Evolutionary conservation across 2,113 vertebrate genomes (phyloP), one percentile per base, ranked within the genome.

Genomic region (Lampris megalopsis): DNA sequence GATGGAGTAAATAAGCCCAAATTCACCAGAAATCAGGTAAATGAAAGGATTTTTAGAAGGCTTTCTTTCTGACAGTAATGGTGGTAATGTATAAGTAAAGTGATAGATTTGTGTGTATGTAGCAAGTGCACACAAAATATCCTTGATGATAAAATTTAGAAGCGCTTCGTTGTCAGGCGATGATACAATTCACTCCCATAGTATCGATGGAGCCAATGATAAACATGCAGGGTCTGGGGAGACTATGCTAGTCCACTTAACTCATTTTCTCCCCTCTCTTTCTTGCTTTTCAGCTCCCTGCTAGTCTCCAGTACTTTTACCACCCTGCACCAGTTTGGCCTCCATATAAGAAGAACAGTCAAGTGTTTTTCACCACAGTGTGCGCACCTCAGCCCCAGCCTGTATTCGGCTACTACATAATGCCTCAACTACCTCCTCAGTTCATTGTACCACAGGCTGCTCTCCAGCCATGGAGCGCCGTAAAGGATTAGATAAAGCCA

Each of bases 381-480:
- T 92, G 86, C 1, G 68, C 86, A 0, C 86, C 92, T 5, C 64
- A 91, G 0, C 75, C 88, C 1, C 80, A 83, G 71, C 87, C 80
- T 54, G 75, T 94, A 6, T 82, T 93, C 9, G 84, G 92, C 70
- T 94, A 93, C 87, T 94, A 93, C 75, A 69, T 94, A 47, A 36
- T 93, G 50, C 91, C 91, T 1, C 92, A 91, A 63, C 77, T 80
- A 0, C 43, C 89, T 9, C 92, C 93, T 0, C 94, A 93, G 79
- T 95, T 95, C 86, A 91, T 95, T 58, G 8, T 95, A 56, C 93
- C 94, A 47, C 92, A 92, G 36, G 92, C 92, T 69, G 24, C 88
- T 48, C 64, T 94, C 63, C 91, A 93, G 72, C 82, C 91, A 2
- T 93, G 91, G 88, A 90, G 81, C 9, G 64, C 79, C 2, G 91